phyloP scores from a whole-genome alignment of 2,797 vertebrate genomes.

The Dendrocincla tyrannina region DNA sequence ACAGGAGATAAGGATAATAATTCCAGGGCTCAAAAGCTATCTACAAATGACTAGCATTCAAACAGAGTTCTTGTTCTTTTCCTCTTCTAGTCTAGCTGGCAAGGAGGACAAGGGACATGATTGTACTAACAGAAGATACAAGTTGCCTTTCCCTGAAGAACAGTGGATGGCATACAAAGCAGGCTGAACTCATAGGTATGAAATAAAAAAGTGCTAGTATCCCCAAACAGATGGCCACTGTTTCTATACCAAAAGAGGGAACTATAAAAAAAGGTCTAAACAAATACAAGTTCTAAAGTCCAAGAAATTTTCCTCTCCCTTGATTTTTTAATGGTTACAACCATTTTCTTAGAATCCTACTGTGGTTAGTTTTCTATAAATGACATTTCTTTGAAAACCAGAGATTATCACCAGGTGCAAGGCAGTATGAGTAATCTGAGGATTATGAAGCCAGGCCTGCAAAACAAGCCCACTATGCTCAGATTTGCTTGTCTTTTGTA shows the following conservation, averaged over 20 bases:
- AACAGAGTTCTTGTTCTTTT: background rate
- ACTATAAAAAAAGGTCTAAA: background rate
- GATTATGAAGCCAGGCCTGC: background rate
- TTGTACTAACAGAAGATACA: background rate
- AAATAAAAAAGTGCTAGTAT: background rate
- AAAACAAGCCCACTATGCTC: background rate
- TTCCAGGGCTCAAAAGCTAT: background rate
- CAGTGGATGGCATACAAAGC: background rate
- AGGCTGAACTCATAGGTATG: background rate
- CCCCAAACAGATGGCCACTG: background rate
- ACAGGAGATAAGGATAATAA: background rate
- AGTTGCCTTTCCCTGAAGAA: background rate
- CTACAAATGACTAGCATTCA: background rate
- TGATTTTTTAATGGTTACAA: background rate
- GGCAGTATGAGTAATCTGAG: background rate
- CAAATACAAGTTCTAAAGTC: background rate
- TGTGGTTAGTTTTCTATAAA: background rate
- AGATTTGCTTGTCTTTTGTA: background rate
- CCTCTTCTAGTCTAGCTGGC: background rate
- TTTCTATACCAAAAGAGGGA: background rate
- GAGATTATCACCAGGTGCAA: background rate
- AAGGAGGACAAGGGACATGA: background rate
- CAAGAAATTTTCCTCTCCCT: background rate
- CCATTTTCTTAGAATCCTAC: background rate
- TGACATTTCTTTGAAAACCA: background rate